Conservation (phyloP, 2,797 vertebrate species). For the Dipus sagitta region DNA sequence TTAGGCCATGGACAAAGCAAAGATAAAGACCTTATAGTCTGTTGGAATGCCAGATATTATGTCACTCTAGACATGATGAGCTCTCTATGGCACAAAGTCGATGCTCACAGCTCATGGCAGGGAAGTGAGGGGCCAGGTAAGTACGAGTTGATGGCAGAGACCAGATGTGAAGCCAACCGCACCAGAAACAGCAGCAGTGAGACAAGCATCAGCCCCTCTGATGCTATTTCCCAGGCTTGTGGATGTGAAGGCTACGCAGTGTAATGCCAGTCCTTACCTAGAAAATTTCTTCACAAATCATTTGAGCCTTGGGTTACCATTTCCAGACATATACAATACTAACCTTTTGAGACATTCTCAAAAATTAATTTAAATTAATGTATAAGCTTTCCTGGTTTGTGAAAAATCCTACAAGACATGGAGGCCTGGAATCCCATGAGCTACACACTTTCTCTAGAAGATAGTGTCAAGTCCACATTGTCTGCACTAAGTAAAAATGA, state of each 20-base stretch:
- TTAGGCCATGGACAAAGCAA: neutral
- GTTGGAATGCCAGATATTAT: neutral
- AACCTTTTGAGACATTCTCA: neutral
- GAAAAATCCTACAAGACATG: neutral
- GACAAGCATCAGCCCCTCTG: neutral
- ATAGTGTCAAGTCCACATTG: neutral
- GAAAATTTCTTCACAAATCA: slow-evolving; percentile 19
- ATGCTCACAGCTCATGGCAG: neutral
- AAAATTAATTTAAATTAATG: neutral
- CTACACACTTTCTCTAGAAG: neutral
- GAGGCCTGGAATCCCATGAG: neutral
- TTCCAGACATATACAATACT: neutral
- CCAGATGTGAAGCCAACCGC: neutral
- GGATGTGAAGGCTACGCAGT: neutral
- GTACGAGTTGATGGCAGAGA: neutral
- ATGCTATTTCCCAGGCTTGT: neutral
- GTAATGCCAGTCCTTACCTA: neutral
- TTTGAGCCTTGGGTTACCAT: neutral
- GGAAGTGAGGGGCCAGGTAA: too few species aligned
- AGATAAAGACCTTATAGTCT: neutral
- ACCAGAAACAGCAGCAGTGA: neutral
- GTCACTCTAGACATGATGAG: neutral
- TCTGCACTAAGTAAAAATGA: neutral
- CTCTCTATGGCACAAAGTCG: too few species aligned
- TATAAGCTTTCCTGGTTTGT: neutral